These are phyloP conservation scores for Andricus grossulariae DNA, from an alignment of 1,140 invertebrate species.

Conservation along the genomic window DNA sequence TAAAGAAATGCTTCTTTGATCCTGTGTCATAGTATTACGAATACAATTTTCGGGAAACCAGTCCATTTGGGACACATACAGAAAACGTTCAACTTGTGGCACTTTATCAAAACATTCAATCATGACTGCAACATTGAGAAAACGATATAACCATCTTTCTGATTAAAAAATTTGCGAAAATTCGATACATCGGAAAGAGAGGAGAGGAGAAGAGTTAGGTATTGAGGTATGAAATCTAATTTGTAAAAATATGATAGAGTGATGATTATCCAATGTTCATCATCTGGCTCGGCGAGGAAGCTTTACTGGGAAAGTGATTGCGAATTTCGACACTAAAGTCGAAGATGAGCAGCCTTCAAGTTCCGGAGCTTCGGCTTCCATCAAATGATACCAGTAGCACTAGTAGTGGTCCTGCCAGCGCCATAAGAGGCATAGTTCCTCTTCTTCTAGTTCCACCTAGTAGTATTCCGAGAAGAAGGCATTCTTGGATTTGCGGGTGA, in stretches of 20 bases:
- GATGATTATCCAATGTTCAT: slow-evolving; percentile 45
- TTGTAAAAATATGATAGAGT: slow-evolving; percentile 9
- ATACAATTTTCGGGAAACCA: too few species aligned
- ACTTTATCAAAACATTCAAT: too few species aligned
- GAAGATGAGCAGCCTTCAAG: slow-evolving; percentile 69
- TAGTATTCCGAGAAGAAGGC: slow-evolving; percentile 70
- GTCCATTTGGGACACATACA: too few species aligned
- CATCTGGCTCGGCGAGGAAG: slow-evolving; percentile 44
- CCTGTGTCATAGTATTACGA: too few species aligned
- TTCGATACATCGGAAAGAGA: background rate
- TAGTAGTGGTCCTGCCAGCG: slow-evolving; percentile 41
- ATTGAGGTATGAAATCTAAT: slow-evolving; percentile 2
- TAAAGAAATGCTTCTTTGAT: too few species aligned
- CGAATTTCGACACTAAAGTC: slow-evolving; percentile 44
- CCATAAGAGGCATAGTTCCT: slow-evolving; percentile 60
- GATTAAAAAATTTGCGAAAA: too few species aligned
- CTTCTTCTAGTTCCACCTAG: slow-evolving; percentile 69
- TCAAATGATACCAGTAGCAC: slow-evolving; percentile 61
- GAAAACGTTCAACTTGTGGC: too few species aligned
- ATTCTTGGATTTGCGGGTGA: slow-evolving; percentile 75
- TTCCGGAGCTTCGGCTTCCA: slow-evolving; percentile 73
- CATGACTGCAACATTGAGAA: too few species aligned
- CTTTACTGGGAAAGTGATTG: slow-evolving; percentile 50
- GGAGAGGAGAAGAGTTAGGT: slow-evolving; percentile 30
- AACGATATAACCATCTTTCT: too few species aligned